A percentile compares a stretch with the other conserved stretches of the same genome.
phyloP scores from a whole-genome alignment of 2,888 invertebrate species.

The Marasmarcha lunaedactyla region DNA sequence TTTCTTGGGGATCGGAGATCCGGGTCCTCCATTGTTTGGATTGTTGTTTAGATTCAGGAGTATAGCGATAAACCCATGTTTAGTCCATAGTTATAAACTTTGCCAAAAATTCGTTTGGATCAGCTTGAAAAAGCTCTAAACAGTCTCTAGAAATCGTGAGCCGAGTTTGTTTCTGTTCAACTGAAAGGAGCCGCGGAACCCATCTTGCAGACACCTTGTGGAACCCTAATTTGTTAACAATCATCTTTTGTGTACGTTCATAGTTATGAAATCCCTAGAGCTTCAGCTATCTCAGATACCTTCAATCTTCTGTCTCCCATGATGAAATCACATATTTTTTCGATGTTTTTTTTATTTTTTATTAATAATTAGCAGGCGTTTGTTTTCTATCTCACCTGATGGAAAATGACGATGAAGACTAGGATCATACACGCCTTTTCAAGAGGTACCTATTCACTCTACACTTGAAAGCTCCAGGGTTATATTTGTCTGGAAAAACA shows the following conservation, averaged over 20 bases:
- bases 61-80: slow-evolving; percentile 7
- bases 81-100: slow-evolving; percentile 4
- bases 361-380: too few relatives aligned
- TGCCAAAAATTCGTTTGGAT: slow-evolving; percentile 8
- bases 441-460: too few relatives aligned
- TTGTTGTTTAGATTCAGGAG: slow-evolving; percentile 11
- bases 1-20: slow-evolving; percentile 4
- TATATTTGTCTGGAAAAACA: too few relatives aligned
- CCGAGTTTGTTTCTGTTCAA: slow-evolving; percentile 8
- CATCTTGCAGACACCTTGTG: slow-evolving; percentile 10
- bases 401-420: too few relatives aligned
- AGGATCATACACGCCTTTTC: too few relatives aligned
- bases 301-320: slow-evolving; percentile 13
- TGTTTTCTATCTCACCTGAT: too few relatives aligned
- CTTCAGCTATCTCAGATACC: slow-evolving; percentile 9
- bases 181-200: slow-evolving; percentile 10
- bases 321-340: slow-evolving; percentile 13
- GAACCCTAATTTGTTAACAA: slow-evolving; percentile 8
- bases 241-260: slow-evolving; percentile 9
- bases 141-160: slow-evolving; percentile 6
- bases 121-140: slow-evolving; percentile 10
- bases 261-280: slow-evolving; percentile 1
- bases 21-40: slow-evolving; percentile 9
- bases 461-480: too few relatives aligned
- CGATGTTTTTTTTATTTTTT: slow-evolving; percentile 13